A percentile compares a stretch with the other conserved stretches of the same genome.
Conservation (phyloP, 2,113 vertebrate genomes). For the Cettia cetti region DNA sequence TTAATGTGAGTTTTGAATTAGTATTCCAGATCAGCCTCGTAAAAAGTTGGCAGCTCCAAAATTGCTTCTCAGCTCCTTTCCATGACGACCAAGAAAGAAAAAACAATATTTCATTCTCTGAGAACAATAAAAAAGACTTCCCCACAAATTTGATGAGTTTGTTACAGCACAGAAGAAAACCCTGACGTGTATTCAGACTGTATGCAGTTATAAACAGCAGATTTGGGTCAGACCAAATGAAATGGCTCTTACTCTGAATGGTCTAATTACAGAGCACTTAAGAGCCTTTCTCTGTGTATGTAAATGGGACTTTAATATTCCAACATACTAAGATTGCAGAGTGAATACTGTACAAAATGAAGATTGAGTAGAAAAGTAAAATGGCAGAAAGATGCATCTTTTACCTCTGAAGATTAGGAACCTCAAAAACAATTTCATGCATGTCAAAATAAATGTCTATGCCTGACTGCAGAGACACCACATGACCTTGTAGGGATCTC, state of each 20-base stretch:
- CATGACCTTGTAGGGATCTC: not conserved
- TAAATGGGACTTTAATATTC: not conserved
- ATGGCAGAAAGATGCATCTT: not conserved
- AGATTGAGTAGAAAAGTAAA: not conserved
- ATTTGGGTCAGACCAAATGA: not conserved
- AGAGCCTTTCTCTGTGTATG: not conserved
- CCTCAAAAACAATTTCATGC: not conserved
- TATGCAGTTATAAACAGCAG: not conserved
- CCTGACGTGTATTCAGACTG: not conserved
- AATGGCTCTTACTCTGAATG: not conserved
- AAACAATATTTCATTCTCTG: conserved; percentile 3
- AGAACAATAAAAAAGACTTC: conserved; percentile 10
- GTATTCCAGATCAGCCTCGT: not conserved
- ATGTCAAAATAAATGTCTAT: not conserved
- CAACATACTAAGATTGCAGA: not conserved
- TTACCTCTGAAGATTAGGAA: not conserved
- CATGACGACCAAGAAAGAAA: not conserved
- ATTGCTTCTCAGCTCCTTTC: not conserved
- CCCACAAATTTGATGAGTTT: not conserved
- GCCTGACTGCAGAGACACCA: not conserved
- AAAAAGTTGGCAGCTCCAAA: conserved; percentile 12
- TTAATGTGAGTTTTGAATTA: conserved; percentile 42
- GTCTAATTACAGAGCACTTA: not conserved
- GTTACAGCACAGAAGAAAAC: conserved; percentile 16
- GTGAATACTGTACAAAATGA: not conserved